Evolutionary conservation across 2,888 invertebrate genomes (phyloP).

Genomic region (Xestia ashworthii): DNA sequence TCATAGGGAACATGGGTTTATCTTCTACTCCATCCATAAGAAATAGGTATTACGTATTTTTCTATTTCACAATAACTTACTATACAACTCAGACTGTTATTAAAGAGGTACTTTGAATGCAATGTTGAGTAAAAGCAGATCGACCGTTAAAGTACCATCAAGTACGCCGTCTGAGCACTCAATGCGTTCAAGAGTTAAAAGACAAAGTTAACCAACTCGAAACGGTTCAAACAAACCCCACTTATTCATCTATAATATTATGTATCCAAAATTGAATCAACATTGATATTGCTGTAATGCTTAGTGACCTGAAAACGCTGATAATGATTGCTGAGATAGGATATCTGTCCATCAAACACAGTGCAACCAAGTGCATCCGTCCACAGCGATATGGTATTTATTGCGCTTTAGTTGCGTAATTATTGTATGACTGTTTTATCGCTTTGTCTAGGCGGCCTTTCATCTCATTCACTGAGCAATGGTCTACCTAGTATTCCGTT

Average conservation of each 20-base stretch:
- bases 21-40: no score
- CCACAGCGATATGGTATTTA: conserved; percentile 39
- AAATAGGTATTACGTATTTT: neutral
- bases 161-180: conserved; percentile 24
- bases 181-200: conserved; percentile 27
- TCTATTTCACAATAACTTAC: neutral
- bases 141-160: conserved; percentile 22
- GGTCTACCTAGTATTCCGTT: conserved; percentile 11
- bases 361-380: conserved; percentile 27
- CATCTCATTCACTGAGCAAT: conserved; percentile 2
- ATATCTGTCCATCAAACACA: conserved; percentile 17
- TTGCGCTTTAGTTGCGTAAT: conserved; percentile 24
- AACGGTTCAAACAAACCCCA: conserved; percentile 7
- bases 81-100: neutral
- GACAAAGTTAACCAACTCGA: conserved; percentile 18
- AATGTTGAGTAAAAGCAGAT: conserved; percentile 29
- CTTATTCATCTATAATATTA: neutral
- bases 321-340: conserved; percentile 3
- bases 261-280: conserved; percentile 1
- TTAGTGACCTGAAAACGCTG: conserved; percentile 12
- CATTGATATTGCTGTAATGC: neutral
- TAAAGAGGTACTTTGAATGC: conserved; percentile 17
- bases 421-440: neutral
- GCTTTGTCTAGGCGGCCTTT: neutral
- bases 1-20: no score